Conservation (phyloP, 2,888 invertebrate genomes). For the Eupithecia subfuscata region DNA sequence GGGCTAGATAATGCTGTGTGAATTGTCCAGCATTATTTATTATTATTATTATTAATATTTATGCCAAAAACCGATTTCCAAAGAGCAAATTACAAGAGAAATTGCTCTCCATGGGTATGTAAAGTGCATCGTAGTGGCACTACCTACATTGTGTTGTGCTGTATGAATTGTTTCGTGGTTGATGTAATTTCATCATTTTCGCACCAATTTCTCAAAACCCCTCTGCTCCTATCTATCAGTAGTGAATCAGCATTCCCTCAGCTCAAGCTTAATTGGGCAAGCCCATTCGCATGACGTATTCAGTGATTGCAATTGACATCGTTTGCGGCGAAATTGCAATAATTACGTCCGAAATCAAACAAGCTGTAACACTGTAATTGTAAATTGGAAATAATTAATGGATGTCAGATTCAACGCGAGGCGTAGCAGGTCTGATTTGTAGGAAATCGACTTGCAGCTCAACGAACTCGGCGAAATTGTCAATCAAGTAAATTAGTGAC, state of each 20-base stretch:
- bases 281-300: conserved; percentile 51
- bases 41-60: no score
- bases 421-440: conserved; percentile 22
- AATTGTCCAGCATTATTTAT: no score
- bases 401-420: conserved; percentile 28
- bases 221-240: not conserved
- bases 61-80: no score
- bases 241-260: conserved; percentile 19
- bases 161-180: conserved; percentile 21
- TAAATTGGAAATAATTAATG: conserved; percentile 46
- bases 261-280: conserved; percentile 42
- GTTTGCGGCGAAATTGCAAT: conserved; percentile 55
- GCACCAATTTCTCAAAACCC: conserved; percentile 17
- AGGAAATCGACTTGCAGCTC: conserved; percentile 42
- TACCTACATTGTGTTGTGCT: not conserved
- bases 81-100: not conserved
- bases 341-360: conserved; percentile 56
- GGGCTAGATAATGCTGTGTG: no score
- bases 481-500: conserved; percentile 41
- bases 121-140: no score
- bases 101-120: no score
- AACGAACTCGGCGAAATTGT: conserved; percentile 36
- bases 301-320: conserved; percentile 61
- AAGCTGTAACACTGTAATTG: conserved; percentile 47
- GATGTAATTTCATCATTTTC: conserved; percentile 27